A percentile compares a stretch with the other conserved stretches of the same genome.
Conservation (phyloP, 2,888 invertebrate species). For the Diplolepis rosae region DNA sequence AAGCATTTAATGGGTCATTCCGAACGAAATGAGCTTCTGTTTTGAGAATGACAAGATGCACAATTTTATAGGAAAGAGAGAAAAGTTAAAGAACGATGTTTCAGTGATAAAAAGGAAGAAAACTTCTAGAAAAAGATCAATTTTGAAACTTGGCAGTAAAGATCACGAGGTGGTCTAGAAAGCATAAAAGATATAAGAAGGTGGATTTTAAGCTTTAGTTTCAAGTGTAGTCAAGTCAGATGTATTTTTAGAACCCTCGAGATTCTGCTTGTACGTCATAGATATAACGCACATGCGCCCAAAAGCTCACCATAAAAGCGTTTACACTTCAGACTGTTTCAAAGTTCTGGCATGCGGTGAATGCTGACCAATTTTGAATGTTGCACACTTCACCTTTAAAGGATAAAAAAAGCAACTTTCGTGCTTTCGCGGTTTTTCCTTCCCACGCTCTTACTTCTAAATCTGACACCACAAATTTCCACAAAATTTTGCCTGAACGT, state of each 20-base stretch:
- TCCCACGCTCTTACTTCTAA: neutral
- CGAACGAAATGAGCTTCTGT: constrained; percentile 3
- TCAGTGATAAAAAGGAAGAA: neutral
- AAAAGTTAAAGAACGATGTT: neutral
- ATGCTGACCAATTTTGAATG: constrained; percentile 13
- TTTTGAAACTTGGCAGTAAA: neutral
- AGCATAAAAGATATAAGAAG: constrained; percentile 1
- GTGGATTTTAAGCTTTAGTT: constrained; percentile 43
- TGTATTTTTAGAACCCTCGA: constrained; percentile 65
- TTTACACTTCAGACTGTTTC: constrained; percentile 19
- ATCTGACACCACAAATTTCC: neutral
- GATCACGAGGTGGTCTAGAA: neutral
- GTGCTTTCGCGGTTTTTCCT: constrained; percentile 37
- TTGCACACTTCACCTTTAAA: constrained; percentile 17
- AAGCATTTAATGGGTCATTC: neutral
- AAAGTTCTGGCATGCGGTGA: constrained; percentile 18
- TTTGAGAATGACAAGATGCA: constrained; percentile 22
- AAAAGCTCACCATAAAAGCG: constrained; percentile 2
- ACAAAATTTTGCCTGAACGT: neutral
- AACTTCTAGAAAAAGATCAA: neutral
- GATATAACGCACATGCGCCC: constrained; percentile 66
- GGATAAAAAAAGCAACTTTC: constrained; percentile 24
- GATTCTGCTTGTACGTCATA: constrained; percentile 55
- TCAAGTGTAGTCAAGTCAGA: constrained; percentile 60
- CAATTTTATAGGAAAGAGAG: constrained; percentile 7